Evolutionary conservation across 2,113 vertebrate species (phyloP).

Genomic region (Serinus canaria): DNA sequence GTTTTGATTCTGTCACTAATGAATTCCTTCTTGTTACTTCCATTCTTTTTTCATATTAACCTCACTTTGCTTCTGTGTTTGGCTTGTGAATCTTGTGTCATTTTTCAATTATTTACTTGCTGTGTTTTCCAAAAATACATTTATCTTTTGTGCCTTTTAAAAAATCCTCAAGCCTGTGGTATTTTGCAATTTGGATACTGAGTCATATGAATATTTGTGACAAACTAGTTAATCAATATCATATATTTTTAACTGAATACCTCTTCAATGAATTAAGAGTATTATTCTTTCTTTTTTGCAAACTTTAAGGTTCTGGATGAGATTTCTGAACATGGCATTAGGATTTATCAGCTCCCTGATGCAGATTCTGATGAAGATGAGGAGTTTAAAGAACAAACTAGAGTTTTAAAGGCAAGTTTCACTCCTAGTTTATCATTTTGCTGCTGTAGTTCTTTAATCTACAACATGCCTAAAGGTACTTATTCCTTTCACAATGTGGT

Average conservation of each 20-base stretch:
- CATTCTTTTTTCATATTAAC: not conserved
- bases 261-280: not conserved
- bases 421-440: not conserved
- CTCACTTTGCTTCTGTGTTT: not conserved
- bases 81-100: not conserved
- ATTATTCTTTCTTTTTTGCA: not conserved
- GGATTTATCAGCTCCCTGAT: conserved; percentile 91
- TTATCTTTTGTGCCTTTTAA: not conserved
- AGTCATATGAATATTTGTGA: not conserved
- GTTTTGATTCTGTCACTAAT: not conserved
- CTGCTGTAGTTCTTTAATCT: not conserved
- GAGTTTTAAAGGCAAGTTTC: conserved; percentile 83
- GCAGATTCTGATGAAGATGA: conserved; percentile 95
- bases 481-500: not conserved
- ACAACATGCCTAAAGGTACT: not conserved
- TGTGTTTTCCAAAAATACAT: not conserved
- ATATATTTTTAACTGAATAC: not conserved
- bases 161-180: not conserved
- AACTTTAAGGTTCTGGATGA: conserved; percentile 85
- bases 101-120: not conserved
- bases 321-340: conserved; percentile 89
- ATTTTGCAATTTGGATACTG: not conserved
- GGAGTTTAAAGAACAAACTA: conserved; percentile 93
- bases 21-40: not conserved
- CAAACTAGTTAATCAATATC: not conserved